Evolutionary conservation across 1,140 invertebrate species (phyloP).

Genomic region (Lineus longissimus): DNA sequence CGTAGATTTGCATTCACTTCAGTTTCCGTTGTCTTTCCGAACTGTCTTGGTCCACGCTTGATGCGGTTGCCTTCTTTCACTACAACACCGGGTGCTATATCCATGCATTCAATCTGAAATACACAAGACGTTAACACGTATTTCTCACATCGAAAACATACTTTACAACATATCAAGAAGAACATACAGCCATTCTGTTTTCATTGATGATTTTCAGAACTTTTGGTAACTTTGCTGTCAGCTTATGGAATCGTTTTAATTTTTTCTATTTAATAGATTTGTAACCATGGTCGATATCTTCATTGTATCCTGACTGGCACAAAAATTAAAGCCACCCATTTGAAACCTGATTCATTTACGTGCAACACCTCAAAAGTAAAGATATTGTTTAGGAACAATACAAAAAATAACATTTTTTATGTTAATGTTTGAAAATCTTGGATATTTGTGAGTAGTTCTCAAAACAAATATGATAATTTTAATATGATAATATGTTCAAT

Average conservation of each 20-base stretch:
- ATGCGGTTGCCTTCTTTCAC: constrained; percentile 41
- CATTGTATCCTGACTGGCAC: background rate
- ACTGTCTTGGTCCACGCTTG: constrained; percentile 39
- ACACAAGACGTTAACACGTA: background rate
- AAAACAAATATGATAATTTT: background rate
- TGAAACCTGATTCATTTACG: no score
- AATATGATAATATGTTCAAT: background rate
- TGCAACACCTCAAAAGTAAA: no score
- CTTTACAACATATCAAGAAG: no score
- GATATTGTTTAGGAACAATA: no score
- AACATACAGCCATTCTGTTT: no score
- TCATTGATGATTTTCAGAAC: no score
- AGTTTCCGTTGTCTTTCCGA: background rate
- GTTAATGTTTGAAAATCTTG: no score
- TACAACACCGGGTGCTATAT: constrained; percentile 41
- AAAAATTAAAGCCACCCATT: background rate
- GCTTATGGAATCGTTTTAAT: no score
- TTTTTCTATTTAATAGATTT: no score
- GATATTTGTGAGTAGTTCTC: background rate
- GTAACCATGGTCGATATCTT: no score
- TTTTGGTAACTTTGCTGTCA: no score
- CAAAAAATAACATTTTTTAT: no score
- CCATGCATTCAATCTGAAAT: constrained; percentile 46
- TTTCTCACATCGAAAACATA: background rate
- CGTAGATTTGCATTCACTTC: constrained; percentile 14